phyloP scores from a whole-genome alignment of 2,888 invertebrate genomes.

The Laspeyria flexula region DNA sequence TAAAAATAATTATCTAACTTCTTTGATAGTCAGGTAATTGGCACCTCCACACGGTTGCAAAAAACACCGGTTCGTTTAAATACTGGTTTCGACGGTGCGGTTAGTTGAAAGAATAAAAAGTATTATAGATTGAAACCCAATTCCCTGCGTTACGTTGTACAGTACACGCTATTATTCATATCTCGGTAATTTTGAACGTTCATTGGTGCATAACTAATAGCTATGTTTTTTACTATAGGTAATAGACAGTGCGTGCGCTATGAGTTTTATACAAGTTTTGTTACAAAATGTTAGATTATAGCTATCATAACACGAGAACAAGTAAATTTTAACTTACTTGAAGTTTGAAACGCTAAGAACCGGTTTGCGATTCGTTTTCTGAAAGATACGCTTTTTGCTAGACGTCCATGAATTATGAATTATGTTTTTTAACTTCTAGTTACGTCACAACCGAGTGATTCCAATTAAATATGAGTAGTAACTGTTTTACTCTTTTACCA shows the following conservation, averaged over 20 bases:
- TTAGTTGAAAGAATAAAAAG: conserved; percentile 19
- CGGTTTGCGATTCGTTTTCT: conserved; percentile 14
- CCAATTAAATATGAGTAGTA: conserved; percentile 30
- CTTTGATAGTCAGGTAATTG: conserved; percentile 22
- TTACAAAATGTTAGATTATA: conserved; percentile 20
- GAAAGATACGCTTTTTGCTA: conserved; percentile 22
- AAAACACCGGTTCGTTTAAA: conserved; percentile 16
- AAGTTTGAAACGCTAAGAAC: conserved; percentile 17
- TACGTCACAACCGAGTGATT: conserved; percentile 38
- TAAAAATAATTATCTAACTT: neutral
- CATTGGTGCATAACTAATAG: conserved; percentile 39
- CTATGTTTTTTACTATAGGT: conserved; percentile 27
- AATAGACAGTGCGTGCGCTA: conserved; percentile 24
- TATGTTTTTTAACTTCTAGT: conserved; percentile 14
- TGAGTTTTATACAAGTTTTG: conserved; percentile 28
- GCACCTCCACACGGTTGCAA: conserved; percentile 19
- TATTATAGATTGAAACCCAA: conserved; percentile 26
- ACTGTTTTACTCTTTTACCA: conserved; percentile 2
- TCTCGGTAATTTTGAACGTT: conserved; percentile 20
- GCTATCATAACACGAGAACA: conserved; percentile 16
- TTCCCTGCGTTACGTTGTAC: conserved; percentile 25
- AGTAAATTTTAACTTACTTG: conserved; percentile 2
- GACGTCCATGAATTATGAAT: conserved; percentile 16
- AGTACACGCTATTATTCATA: conserved; percentile 18
- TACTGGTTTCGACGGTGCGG: conserved; percentile 18